These are phyloP conservation scores for Drosophila tripunctata DNA, from an alignment of 2,888 invertebrate genomes.

Conservation along the genomic window DNA sequence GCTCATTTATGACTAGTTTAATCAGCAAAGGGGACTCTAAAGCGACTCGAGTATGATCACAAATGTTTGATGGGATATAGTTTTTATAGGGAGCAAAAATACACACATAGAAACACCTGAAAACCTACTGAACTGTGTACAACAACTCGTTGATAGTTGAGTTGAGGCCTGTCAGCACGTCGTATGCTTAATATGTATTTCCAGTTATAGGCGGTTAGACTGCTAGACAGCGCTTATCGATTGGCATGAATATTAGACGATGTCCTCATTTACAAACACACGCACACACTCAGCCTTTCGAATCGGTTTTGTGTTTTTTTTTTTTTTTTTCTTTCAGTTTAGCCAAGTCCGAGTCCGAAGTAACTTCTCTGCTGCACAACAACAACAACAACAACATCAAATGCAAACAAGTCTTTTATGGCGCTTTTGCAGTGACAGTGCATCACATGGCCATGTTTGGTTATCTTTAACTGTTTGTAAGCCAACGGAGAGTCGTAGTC, in stretches of 20 bases:
- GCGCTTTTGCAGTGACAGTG: slow-evolving; percentile 77
- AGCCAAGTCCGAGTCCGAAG: no score
- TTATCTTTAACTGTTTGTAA: slow-evolving; percentile 76
- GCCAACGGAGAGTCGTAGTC: slow-evolving; percentile 58
- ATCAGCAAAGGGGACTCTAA: no score
- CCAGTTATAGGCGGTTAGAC: slow-evolving; percentile 68
- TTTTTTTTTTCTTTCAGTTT: slow-evolving; percentile 23
- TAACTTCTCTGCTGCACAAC: slow-evolving; percentile 10
- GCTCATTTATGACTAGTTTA: no score
- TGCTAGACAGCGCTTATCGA: slow-evolving; percentile 67
- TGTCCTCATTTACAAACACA: slow-evolving; percentile 72
- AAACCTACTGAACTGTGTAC: slow-evolving; percentile 68
- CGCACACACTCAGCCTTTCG: slow-evolving; percentile 51
- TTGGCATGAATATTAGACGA: slow-evolving; percentile 76
- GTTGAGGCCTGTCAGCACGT: slow-evolving; percentile 57
- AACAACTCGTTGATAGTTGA: slow-evolving; percentile 11
- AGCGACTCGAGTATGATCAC: no score
- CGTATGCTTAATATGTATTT: slow-evolving; percentile 77
- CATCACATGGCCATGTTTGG: slow-evolving; percentile 77
- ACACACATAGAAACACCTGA: slow-evolving; percentile 21
- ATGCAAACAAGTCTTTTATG: slow-evolving; percentile 77
- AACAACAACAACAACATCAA: slow-evolving; percentile 44
- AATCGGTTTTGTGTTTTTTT: slow-evolving; percentile 35
- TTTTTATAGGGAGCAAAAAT: not conserved
- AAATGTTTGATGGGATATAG: no score